Base-by-base conservation (phyloP, 2,888 invertebrate species). In the Tholera decimalis region DNA sequence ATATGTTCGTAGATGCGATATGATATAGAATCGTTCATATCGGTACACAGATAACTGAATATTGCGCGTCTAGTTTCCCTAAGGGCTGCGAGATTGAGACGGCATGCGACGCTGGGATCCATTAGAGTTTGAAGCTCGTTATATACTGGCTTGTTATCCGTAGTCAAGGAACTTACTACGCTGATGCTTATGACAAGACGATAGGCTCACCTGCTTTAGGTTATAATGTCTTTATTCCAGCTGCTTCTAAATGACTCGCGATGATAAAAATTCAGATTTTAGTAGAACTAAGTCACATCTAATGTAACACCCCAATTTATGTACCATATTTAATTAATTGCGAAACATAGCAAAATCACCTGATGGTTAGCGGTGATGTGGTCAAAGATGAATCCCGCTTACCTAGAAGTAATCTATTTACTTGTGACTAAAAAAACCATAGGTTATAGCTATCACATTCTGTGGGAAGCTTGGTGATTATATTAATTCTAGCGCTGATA, bases 401-500 rank as follows among this genome's bases (percentile, higher is more conserved):
- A n/a, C n/a, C n/a, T n/a, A n/a, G n/a, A n/a, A n/a, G n/a, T n/a
- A n/a, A n/a, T n/a, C n/a, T n/a, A n/a, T n/a, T n/a, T n/a, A n/a
- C n/a, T n/a, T n/a, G n/a, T n/a, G n/a, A n/a, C n/a, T n/a, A n/a
- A n/a, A n/a, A n/a, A n/a, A n/a, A n/a, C n/a, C n/a, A n/a, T n/a
- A n/a, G n/a, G n/a, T n/a, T n/a, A n/a, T n/a, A n/a, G n/a, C n/a
- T n/a, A n/a, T n/a, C n/a, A 54, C 44, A 33, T 57, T 79, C 43
- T 62, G 79, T 51, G 58, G 68, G 47, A 28, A 68, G 58, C 56
- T 63, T 46, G 56, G 59, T 47, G 57, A 67, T 74, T 71, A 69
- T 59, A 79, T 75, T 79, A 75, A 73, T 58, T 72, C 58, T 69
- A 62, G 49, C 63, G 64, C 73, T 72, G 73, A 77, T 82, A 79